Evolutionary conservation across 2,888 invertebrate species (phyloP).

Genomic region (Meganola albula): DNA sequence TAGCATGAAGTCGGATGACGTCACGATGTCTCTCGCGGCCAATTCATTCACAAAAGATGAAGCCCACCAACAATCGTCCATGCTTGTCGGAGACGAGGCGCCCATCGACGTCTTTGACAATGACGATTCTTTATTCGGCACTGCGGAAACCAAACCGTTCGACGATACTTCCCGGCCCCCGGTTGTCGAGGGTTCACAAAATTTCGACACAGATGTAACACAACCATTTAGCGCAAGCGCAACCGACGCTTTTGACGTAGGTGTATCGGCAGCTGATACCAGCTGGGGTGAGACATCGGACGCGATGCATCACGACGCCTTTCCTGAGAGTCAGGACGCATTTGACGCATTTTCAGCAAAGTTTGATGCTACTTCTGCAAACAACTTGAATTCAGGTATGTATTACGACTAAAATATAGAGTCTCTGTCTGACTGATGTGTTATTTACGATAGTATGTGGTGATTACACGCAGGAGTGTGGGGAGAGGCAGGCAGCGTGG

Average conservation of each 20-base stretch:
- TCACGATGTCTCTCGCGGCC: conserved; percentile 25
- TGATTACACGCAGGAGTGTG: conserved; percentile 48
- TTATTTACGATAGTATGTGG: no score
- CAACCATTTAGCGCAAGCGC: not conserved
- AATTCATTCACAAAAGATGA: conserved; percentile 27
- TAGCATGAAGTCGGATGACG: conserved; percentile 34
- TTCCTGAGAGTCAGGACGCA: conserved; percentile 61
- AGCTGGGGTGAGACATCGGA: conserved; percentile 46
- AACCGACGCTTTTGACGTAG: conserved; percentile 17
- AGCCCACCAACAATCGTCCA: conserved; percentile 20
- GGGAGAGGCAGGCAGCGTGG: conserved; percentile 47
- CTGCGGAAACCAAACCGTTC: not conserved
- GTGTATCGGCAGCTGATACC: conserved; percentile 32
- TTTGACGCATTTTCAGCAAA: conserved; percentile 95
- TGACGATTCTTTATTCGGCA: not conserved
- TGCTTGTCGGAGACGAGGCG: conserved; percentile 13
- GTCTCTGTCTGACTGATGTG: no score
- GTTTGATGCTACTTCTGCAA: conserved; percentile 83
- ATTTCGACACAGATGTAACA: not conserved
- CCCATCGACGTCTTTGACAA: conserved; percentile 32
- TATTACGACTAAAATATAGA: no score
- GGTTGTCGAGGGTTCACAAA: conserved; percentile 1
- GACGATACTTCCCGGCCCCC: not conserved
- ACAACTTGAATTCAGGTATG: conserved; percentile 51
- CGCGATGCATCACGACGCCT: conserved; percentile 47